A percentile compares a stretch with the other conserved stretches of the same genome.
These are phyloP conservation scores for Protonibea diacanthus DNA, from an alignment of 2,797 vertebrate species.

Conservation along the genomic window DNA sequence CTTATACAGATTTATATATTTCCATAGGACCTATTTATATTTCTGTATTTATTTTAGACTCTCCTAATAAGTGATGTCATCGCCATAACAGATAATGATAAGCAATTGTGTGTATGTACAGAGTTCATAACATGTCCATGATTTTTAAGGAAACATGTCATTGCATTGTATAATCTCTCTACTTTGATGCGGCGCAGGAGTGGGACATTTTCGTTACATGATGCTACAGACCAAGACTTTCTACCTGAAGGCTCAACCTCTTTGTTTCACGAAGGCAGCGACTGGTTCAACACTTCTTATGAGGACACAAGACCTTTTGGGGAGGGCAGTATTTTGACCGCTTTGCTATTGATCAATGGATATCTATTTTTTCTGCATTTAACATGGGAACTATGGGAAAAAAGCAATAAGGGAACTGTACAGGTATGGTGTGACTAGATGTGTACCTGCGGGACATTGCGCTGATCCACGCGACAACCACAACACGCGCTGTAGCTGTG, in stretches of 20 bases:
- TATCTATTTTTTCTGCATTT: conserved; percentile 82
- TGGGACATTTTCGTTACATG: conserved; percentile 58
- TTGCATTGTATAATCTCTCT: conserved; percentile 74
- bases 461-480: conserved; percentile 49
- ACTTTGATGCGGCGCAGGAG: conserved; percentile 57
- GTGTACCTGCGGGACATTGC: conserved; percentile 63
- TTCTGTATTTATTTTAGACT: conserved; percentile 82
- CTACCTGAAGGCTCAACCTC: conserved; percentile 64
- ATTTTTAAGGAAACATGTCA: conserved; percentile 70
- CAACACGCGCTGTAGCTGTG: conserved; percentile 53
- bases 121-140: conserved; percentile 71
- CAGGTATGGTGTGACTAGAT: conserved; percentile 71
- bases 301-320: conserved; percentile 67
- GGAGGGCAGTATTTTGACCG: conserved; percentile 75
- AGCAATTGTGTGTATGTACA: conserved; percentile 79
- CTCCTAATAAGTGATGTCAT: conserved; percentile 71
- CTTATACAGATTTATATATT: conserved; percentile 80
- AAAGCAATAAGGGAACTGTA: conserved; percentile 86
- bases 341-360: conserved; percentile 81
- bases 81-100: conserved; percentile 67
- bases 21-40: conserved; percentile 82
- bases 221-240: conserved; percentile 72
- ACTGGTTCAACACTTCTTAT: conserved; percentile 69
- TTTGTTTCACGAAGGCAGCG: conserved; percentile 63
- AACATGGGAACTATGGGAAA: conserved; percentile 63